Conservation (phyloP, 37 sponge, comb jelly and placozoan genomes). For the Haliclona indistincta region DNA sequence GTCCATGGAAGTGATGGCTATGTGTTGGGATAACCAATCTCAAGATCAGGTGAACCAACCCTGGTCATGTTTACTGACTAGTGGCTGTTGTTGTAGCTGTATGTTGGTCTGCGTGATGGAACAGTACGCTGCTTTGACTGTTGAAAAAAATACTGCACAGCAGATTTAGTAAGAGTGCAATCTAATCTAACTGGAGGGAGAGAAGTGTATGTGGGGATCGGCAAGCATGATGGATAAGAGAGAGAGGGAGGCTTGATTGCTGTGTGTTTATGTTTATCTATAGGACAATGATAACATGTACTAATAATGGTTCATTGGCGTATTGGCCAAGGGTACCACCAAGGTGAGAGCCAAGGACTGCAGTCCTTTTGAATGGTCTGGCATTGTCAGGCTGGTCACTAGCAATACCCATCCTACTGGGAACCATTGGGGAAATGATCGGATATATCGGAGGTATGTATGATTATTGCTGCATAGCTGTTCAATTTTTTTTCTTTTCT, state of each 20-base stretch:
- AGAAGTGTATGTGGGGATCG: conserved; percentile 51
- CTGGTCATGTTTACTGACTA: not conserved
- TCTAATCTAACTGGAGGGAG: conserved; percentile 60
- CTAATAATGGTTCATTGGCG: conserved; percentile 56
- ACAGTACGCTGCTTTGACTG: conserved; percentile 45
- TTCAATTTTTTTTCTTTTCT: conserved; percentile 21
- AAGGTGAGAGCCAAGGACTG: conserved; percentile 41
- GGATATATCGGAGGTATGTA: conserved; percentile 47
- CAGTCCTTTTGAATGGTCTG: no score
- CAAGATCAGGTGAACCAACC: conserved; percentile 12
- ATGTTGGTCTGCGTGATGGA: conserved; percentile 43
- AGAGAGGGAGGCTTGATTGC: no score
- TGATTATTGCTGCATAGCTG: not conserved
- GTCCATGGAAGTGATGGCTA: conserved; percentile 40
- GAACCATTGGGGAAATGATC: conserved; percentile 46
- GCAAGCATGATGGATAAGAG: conserved; percentile 50
- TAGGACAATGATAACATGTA: conserved; percentile 68
- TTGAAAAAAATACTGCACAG: conserved; percentile 12
- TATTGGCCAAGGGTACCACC: conserved; percentile 52
- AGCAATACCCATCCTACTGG: conserved; percentile 19
- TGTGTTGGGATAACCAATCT: conserved; percentile 65
- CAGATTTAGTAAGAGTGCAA: no score
- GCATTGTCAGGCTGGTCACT: conserved; percentile 20
- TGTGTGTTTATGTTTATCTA: not conserved
- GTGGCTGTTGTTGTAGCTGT: conserved; percentile 22